phyloP scores from a whole-genome alignment of 1,140 invertebrate genomes.

The Pygmarrhopalites habei region DNA sequence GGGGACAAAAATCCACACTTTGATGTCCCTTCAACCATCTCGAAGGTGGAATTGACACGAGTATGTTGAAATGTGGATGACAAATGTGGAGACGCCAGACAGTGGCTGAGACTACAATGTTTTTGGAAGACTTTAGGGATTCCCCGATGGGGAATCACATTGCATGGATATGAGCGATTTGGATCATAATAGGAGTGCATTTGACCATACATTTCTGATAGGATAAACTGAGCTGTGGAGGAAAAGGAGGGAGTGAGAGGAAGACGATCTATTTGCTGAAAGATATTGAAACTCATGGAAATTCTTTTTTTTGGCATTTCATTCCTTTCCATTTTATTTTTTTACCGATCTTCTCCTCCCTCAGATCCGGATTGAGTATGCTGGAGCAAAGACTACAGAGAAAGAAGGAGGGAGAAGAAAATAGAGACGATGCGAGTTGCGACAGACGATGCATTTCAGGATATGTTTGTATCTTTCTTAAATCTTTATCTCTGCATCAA shows the following conservation, averaged over 20 bases:
- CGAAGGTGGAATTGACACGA: too few species aligned
- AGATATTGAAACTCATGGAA: conserved; percentile 18
- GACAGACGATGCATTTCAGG: too few species aligned
- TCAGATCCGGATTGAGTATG: too few species aligned
- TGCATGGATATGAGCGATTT: conserved; percentile 26
- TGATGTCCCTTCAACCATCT: too few species aligned
- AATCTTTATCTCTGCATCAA: conserved; percentile 24
- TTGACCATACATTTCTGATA: conserved; percentile 27
- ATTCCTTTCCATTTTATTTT: conserved; percentile 12
- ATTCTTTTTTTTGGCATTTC: conserved; percentile 11
- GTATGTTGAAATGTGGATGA: conserved; percentile 18
- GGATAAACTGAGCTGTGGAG: background rate
- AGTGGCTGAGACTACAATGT: too few species aligned
- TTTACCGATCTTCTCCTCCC: background rate
- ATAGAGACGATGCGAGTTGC: too few species aligned
- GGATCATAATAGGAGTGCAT: conserved; percentile 22
- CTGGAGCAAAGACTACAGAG: too few species aligned
- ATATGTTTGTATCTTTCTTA: too few species aligned
- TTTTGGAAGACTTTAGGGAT: too few species aligned
- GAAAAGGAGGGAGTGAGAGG: background rate
- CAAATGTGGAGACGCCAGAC: conserved; percentile 20
- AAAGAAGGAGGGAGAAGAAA: too few species aligned
- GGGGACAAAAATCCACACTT: too few species aligned
- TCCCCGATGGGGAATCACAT: background rate
- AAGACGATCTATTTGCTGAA: conserved; percentile 21